Conservation (phyloP, 2,797 vertebrate species). For the Eremophila alpestris region DNA sequence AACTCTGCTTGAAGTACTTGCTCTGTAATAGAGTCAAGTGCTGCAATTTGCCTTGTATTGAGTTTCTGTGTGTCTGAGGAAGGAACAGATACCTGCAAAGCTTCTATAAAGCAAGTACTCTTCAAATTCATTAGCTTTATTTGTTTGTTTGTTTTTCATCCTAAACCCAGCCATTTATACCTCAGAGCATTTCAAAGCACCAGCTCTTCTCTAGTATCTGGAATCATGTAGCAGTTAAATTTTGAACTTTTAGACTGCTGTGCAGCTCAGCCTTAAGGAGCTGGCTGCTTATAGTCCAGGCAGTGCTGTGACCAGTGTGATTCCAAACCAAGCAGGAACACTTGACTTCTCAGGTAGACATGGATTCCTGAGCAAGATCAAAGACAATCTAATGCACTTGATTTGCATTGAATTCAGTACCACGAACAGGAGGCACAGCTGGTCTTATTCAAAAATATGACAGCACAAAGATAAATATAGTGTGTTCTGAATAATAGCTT, state of each 20-base stretch:
- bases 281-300: background rate
- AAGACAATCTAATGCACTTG: background rate
- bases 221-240: background rate
- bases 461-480: background rate
- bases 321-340: background rate
- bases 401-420: background rate
- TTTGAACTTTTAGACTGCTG: background rate
- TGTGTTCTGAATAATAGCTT: background rate
- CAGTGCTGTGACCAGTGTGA: background rate
- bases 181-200: background rate
- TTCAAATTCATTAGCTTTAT: background rate
- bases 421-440: background rate
- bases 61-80: background rate
- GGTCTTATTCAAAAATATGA: conserved; percentile 2
- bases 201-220: background rate
- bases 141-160: background rate
- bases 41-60: background rate
- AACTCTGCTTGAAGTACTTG: background rate
- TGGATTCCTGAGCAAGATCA: background rate
- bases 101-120: background rate
- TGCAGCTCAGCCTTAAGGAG: too few relatives aligned
- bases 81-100: background rate
- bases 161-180: background rate
- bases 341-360: background rate
- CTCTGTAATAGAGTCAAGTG: background rate